Percentiles rank a stretch among this genome's conserved stretches.
Conservation (phyloP, 2,797 vertebrate species). For the Pangasius krempfi region DNA sequence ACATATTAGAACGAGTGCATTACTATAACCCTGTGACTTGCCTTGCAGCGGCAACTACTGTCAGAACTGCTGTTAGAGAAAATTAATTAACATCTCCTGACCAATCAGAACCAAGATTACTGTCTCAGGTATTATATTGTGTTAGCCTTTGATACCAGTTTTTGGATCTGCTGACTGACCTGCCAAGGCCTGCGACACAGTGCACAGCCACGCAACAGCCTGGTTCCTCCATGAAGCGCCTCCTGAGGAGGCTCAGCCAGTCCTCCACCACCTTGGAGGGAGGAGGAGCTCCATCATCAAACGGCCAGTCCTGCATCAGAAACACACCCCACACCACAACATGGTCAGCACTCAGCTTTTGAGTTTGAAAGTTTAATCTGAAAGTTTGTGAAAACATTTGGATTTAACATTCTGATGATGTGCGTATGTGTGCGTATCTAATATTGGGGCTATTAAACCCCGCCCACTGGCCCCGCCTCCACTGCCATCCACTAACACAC, state of each 20-base stretch:
- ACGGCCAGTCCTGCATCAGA: conserved; percentile 83
- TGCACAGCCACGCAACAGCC: conserved; percentile 89
- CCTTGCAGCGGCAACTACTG: neutral
- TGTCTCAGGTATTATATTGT: neutral
- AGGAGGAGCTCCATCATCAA: conserved; percentile 88
- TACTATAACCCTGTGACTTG: neutral
- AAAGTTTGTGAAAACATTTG: neutral
- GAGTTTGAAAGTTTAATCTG: neutral
- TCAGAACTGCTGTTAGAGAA: neutral
- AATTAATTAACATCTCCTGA: neutral
- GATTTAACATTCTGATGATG: neutral
- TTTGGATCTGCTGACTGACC: conserved; percentile 67
- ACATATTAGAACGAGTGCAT: neutral
- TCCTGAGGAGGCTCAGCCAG: conserved; percentile 85
- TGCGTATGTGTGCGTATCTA: neutral
- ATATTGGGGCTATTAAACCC: neutral
- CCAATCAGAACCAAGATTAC: neutral
- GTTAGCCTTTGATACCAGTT: neutral
- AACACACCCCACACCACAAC: neutral
- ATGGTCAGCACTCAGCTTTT: neutral
- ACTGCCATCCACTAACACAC: neutral
- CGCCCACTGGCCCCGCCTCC: neutral
- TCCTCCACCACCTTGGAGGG: conserved; percentile 88
- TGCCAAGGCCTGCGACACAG: conserved; percentile 87
- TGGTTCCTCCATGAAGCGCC: conserved; percentile 87